Base-by-base conservation (phyloP, 2,888 invertebrate genomes). In the Drosophila falleni region DNA sequence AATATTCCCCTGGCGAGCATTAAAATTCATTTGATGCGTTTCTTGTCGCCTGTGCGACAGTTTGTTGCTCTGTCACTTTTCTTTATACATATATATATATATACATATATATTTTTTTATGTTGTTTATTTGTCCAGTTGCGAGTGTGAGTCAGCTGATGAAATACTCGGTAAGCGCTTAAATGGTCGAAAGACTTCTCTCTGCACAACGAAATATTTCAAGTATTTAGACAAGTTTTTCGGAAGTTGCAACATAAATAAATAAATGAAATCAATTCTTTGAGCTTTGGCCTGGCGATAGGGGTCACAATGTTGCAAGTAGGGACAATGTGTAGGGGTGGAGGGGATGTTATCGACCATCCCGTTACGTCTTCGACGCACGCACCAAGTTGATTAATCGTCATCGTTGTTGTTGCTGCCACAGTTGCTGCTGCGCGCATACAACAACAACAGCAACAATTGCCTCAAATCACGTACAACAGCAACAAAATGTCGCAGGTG, bases 21-120 rank as follows among this genome's bases (percentile, higher is more conserved):
- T 86, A 81, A 81, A 86, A 81, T 86, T 81, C 83, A 82, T 82
- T 86, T 79, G 72, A 81, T 86, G 76, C 65, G 68, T 82, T 86
- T 80, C 71, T 86, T 82, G 81, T 86, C 81, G 81, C 81, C 81
- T 86, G 81, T 68, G 73, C 53, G 26, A 61, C 61, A 71, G 46
- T 61, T 74, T 71, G 39, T 54, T 61, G 60, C 60, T 71, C 56
- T 35, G 49, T 26, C 62, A 59, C 33, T 53, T 51, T 56, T n/a
- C 16, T 33, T 9, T 3, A 31, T 9, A 23, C 16, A 37, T 10
- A 3, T 37, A 29, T 44, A 6, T 33, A 23, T 46, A 44, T n/a
- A 37, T 26, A 15, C 39, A 46, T 29, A 16, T 5, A 5, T 41
- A 49, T 50, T 33, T 29, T 19, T 41, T 53, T 8, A 35, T 46